These are phyloP conservation scores for Microtus pennsylvanicus DNA, from an alignment of 2,113 vertebrate species.

Conservation along the genomic window DNA sequence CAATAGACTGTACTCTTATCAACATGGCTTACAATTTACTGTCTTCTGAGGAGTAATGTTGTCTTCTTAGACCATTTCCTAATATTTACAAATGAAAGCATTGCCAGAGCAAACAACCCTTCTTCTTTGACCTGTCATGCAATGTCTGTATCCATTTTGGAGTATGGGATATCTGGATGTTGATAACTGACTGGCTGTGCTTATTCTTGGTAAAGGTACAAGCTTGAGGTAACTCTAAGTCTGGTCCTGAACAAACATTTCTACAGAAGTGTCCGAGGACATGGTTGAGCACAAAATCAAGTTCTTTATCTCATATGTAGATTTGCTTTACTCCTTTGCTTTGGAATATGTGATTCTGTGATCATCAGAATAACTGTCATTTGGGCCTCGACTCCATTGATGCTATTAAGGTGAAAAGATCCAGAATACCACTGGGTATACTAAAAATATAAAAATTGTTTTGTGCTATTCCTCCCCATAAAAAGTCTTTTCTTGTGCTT, in stretches of 20 bases:
- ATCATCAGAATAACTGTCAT: background rate
- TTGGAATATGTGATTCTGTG: background rate
- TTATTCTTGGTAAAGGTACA: background rate
- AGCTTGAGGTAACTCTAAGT: background rate
- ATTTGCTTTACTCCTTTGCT: background rate
- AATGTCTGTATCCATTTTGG: conserved; percentile 11
- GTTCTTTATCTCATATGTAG: background rate
- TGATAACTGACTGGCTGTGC: background rate
- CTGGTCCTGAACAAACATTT: background rate
- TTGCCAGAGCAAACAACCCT: background rate
- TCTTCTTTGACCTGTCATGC: conserved; percentile 8
- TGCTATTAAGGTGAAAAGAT: background rate
- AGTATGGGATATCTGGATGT: conserved; percentile 5
- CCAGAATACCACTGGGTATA: background rate
- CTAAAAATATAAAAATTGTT: background rate
- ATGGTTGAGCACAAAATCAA: background rate
- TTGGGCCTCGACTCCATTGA: background rate
- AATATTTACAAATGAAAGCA: conserved; percentile 11
- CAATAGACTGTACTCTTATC: background rate
- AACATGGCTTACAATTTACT: background rate
- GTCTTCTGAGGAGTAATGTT: background rate
- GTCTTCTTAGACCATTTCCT: background rate
- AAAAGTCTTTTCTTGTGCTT: background rate
- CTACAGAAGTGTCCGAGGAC: background rate
- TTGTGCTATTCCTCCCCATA: background rate